Percentiles rank a stretch among this genome's conserved stretches.
phyloP scores from a whole-genome alignment of 2,888 invertebrate species.

The Hydrotaea diabolus region DNA sequence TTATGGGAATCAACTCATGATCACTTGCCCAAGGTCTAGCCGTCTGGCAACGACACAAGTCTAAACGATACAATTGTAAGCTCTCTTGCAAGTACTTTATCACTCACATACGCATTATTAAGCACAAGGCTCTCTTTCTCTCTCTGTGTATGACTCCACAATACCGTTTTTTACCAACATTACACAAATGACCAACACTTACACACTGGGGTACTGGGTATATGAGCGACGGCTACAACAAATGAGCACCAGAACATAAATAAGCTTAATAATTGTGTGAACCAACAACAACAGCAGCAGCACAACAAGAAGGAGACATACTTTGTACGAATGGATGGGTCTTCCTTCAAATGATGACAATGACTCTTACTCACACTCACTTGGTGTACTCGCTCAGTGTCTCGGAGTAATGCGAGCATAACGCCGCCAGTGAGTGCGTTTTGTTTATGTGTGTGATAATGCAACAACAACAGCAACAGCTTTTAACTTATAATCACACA shows the following conservation, averaged over 20 bases:
- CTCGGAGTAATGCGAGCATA: background rate
- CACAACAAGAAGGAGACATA: background rate
- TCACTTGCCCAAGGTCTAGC: background rate
- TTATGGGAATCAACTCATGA: background rate
- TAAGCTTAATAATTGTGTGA: slow-evolving; percentile 7
- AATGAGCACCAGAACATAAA: slow-evolving; percentile 14
- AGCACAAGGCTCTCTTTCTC: slow-evolving; percentile 1
- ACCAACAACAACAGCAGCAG: background rate
- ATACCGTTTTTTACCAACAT: background rate
- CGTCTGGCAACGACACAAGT: slow-evolving; percentile 13
- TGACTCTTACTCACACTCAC: background rate
- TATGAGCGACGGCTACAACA: background rate
- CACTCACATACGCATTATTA: slow-evolving; percentile 2
- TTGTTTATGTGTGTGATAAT: slow-evolving; percentile 30
- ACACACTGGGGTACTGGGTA: background rate
- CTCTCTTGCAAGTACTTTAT: slow-evolving; percentile 15
- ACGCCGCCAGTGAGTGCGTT: background rate
- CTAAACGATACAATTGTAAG: slow-evolving; percentile 16
- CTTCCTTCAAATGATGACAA: slow-evolving; percentile 30
- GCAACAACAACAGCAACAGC: slow-evolving; percentile 17
- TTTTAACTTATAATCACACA: background rate
- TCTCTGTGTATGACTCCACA: background rate
- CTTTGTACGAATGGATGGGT: slow-evolving; percentile 10
- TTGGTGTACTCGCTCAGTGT: no score
- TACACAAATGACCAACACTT: background rate